Conservation (phyloP, 2,113 vertebrate species). For the Phycodurus eques region DNA sequence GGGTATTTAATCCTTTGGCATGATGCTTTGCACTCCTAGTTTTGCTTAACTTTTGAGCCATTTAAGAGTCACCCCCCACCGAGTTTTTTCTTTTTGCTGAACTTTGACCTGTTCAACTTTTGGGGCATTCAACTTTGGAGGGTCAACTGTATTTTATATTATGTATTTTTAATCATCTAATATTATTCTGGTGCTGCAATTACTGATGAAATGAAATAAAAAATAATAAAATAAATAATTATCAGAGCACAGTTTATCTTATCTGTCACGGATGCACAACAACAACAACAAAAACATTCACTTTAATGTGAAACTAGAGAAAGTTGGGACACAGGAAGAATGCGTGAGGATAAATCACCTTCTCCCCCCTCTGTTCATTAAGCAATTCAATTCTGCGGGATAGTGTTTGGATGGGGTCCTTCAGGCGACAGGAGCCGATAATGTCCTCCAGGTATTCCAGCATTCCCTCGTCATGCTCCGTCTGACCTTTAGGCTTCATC, state of each 20-base stretch:
- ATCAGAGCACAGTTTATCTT: background rate
- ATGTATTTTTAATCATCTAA: background rate
- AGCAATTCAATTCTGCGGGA: slow-evolving; percentile 85
- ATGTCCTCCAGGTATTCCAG: slow-evolving; percentile 95
- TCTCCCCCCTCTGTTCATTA: slow-evolving; percentile 91
- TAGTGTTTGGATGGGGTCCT: slow-evolving; percentile 84
- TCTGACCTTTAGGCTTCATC: slow-evolving; percentile 98
- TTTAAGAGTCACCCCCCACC: too few species aligned
- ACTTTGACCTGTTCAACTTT: background rate
- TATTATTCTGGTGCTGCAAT: background rate
- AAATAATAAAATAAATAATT: background rate
- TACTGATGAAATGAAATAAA: background rate
- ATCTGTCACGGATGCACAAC: slow-evolving; percentile 1
- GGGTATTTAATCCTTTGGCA: too few species aligned
- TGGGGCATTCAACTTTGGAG: background rate
- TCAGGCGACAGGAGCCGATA: slow-evolving; percentile 92
- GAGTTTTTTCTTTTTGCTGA: background rate
- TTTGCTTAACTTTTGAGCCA: too few species aligned
- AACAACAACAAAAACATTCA: background rate
- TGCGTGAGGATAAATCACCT: slow-evolving; percentile 73
- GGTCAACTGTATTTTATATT: background rate
- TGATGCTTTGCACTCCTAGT: too few species aligned
- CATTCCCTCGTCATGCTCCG: slow-evolving; percentile 95
- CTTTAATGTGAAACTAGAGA: background rate
- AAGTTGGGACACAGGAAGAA: slow-evolving; percentile 17